phyloP scores from a whole-genome alignment of 2,797 vertebrate genomes.

The Neosilurus mollespiculum region DNA sequence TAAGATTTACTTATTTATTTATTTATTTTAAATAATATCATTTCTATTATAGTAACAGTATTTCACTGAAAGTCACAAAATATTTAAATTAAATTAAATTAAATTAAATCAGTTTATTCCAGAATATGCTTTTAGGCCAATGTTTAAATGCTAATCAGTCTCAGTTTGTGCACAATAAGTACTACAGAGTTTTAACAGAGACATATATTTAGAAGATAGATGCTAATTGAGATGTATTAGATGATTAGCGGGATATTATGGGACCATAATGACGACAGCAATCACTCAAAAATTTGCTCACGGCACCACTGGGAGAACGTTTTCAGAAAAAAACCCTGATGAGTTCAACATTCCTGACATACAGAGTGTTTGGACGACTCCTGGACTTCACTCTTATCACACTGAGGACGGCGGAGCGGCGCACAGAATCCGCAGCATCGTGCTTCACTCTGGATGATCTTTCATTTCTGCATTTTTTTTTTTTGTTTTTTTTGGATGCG shows the following conservation, averaged over 20 bases:
- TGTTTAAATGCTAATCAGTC: background rate
- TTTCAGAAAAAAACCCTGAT: slow-evolving; percentile 59
- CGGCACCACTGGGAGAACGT: slow-evolving; percentile 55
- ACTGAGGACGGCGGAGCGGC: background rate
- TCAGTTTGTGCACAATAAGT: background rate
- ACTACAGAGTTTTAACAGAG: too few relatives aligned
- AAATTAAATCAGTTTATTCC: background rate
- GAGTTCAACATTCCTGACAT: slow-evolving; percentile 49
- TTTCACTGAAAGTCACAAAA: background rate
- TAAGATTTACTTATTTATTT: too few relatives aligned
- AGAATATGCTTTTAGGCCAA: background rate
- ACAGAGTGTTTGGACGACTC: background rate
- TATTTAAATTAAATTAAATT: background rate
- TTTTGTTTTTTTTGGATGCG: slow-evolving; percentile 27
- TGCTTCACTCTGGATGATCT: slow-evolving; percentile 11
- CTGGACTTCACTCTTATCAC: background rate
- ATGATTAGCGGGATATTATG: background rate
- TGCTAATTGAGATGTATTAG: background rate
- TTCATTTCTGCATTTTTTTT: slow-evolving; percentile 26
- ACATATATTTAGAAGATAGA: background rate
- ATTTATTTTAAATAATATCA: background rate
- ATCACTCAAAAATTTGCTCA: slow-evolving; percentile 35
- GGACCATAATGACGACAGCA: slow-evolving; percentile 6
- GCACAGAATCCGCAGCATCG: background rate
- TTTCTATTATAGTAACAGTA: background rate